Conservation (phyloP, 2,888 invertebrate genomes). For the Scaptomyza polygonia region DNA sequence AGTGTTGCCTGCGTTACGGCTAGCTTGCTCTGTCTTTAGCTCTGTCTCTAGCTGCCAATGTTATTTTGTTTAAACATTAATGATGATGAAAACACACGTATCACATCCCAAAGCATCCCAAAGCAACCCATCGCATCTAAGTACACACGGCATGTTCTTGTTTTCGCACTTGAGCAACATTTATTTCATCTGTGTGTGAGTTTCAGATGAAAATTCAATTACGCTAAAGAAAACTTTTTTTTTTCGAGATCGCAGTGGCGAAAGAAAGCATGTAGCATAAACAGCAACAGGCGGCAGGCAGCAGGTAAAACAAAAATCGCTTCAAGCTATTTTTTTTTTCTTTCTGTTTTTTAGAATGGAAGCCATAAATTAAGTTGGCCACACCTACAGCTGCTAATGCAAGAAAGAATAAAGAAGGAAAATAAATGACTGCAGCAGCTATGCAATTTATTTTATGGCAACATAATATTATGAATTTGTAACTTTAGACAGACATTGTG, state of each 20-base stretch:
- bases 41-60: constrained; percentile 63
- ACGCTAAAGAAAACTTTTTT: constrained; percentile 39
- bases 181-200: constrained; percentile 16
- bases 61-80: constrained; percentile 79
- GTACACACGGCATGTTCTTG: constrained; percentile 45
- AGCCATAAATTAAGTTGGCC: constrained; percentile 25
- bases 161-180: constrained; percentile 51
- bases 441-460: constrained; percentile 13
- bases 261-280: constrained; percentile 36
- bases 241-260: constrained; percentile 27
- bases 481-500: not conserved
- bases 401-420: not conserved
- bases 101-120: constrained; percentile 6
- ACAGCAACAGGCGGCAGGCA: constrained; percentile 39
- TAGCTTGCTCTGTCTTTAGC: constrained; percentile 1
- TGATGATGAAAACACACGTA: constrained; percentile 73
- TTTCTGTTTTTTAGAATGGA: constrained; percentile 13
- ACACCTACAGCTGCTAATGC: not conserved
- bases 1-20: constrained; percentile 32
- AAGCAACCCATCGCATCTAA: constrained; percentile 19
- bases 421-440: not conserved
- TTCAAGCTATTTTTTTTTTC: constrained; percentile 7
- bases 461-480: not conserved
- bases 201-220: constrained; percentile 47
- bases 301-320: constrained; percentile 15